Percentiles rank a stretch among this genome's conserved stretches.
Evolutionary conservation across 1,140 invertebrate genomes (phyloP).

Genomic region (Ips nitidus): DNA sequence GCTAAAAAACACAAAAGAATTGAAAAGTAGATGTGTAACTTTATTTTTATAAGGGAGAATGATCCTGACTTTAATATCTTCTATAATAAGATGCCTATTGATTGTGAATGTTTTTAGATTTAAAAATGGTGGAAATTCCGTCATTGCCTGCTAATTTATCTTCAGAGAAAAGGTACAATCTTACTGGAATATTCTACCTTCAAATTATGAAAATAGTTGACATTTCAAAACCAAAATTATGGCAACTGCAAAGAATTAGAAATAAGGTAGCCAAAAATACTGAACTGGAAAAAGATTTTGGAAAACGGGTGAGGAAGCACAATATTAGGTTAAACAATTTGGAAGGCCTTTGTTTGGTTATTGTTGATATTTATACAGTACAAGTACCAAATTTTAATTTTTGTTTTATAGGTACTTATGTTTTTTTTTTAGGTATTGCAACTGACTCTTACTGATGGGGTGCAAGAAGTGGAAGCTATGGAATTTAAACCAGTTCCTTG

Average conservation of each 20-base stretch:
- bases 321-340: too few species aligned
- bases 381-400: too few species aligned
- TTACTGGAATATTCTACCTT: conserved; percentile 60
- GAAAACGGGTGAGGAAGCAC: conserved; percentile 54
- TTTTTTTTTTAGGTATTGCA: conserved; percentile 58
- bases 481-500: conserved; percentile 69
- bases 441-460: conserved; percentile 75
- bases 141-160: conserved; percentile 59
- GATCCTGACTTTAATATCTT: neutral
- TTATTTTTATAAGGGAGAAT: too few species aligned
- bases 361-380: too few species aligned
- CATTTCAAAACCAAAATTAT: conserved; percentile 60
- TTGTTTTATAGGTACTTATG: too few species aligned
- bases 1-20: too few species aligned
- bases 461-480: conserved; percentile 68
- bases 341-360: too few species aligned
- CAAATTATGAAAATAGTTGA: conserved; percentile 54
- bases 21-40: too few species aligned
- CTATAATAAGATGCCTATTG: neutral
- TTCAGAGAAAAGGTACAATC: conserved; percentile 49
- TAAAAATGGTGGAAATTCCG: conserved; percentile 58
- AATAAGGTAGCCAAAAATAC: conserved; percentile 57
- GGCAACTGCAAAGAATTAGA: conserved; percentile 64
- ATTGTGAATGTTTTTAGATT: conserved; percentile 53
- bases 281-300: conserved; percentile 53